These are phyloP conservation scores for Rhinopomastus cyanomelas DNA, from an alignment of 2,113 vertebrate species.

Conservation along the genomic window DNA sequence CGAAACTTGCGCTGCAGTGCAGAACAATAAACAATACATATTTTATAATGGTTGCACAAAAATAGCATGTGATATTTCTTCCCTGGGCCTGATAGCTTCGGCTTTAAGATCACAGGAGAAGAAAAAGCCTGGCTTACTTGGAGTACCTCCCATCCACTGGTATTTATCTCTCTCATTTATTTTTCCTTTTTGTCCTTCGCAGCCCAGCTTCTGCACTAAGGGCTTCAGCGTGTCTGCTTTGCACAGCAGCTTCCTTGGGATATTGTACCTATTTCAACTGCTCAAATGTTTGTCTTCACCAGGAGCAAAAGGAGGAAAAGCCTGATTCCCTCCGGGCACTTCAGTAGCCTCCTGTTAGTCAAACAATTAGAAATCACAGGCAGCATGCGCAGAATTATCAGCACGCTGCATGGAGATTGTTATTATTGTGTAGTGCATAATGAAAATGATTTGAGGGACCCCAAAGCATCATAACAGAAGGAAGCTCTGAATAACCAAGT, in stretches of 20 bases:
- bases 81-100: conserved; percentile 32
- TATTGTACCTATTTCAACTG: conserved; percentile 39
- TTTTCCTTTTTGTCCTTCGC: conserved; percentile 29
- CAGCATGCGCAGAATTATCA: conserved; percentile 38
- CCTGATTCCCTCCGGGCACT: conserved; percentile 53
- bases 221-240: background rate
- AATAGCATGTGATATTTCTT: conserved; percentile 70
- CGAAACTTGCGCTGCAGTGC: conserved; percentile 66
- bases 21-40: conserved; percentile 69
- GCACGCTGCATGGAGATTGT: conserved; percentile 27
- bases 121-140: background rate
- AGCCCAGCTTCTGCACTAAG: background rate
- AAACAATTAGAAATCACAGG: conserved; percentile 64
- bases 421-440: conserved; percentile 55
- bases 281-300: conserved; percentile 61
- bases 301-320: conserved; percentile 41
- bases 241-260: conserved; percentile 3
- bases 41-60: conserved; percentile 68
- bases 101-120: conserved; percentile 66
- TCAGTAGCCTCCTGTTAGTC: conserved; percentile 53
- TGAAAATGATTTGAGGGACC: conserved; percentile 70
- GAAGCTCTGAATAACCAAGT: conserved; percentile 49
- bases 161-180: conserved; percentile 21
- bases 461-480: conserved; percentile 47
- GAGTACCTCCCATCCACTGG: background rate